phyloP scores from a whole-genome alignment of 2,797 vertebrate species.

The Borostomias antarcticus region DNA sequence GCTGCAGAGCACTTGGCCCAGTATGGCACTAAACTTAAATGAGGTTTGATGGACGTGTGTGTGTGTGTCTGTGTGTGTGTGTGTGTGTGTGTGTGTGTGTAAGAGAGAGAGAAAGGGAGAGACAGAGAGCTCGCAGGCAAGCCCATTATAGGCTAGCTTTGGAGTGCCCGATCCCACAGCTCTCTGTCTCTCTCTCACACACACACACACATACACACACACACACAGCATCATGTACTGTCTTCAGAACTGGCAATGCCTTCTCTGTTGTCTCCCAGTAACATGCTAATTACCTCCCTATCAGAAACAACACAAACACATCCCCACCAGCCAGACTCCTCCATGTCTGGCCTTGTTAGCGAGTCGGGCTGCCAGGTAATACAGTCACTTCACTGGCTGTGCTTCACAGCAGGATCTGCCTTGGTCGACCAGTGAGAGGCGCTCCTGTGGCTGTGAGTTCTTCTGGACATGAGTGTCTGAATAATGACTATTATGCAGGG shows the following conservation, averaged over 20 bases:
- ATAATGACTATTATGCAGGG: no score
- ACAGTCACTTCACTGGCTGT: no score
- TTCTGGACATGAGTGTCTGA: no score
- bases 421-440: no score
- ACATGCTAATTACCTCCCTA: constrained; percentile 7
- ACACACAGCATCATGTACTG: background rate
- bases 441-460: no score
- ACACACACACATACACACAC: background rate
- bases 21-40: background rate
- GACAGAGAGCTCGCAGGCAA: background rate
- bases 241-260: background rate
- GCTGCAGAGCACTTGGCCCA: background rate
- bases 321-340: background rate
- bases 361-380: no score
- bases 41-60: background rate
- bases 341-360: background rate
- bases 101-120: background rate
- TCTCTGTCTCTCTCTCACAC: no score
- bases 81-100: background rate
- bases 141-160: background rate
- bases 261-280: constrained; percentile 9
- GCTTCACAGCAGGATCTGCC: no score
- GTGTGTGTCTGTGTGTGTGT: no score
- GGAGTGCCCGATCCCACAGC: background rate
- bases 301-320: constrained; percentile 1